Evolutionary conservation across 1,140 invertebrate species (phyloP), one percentile per base, ranked within the genome.

Genomic region (Matsumurasca onukii): DNA sequence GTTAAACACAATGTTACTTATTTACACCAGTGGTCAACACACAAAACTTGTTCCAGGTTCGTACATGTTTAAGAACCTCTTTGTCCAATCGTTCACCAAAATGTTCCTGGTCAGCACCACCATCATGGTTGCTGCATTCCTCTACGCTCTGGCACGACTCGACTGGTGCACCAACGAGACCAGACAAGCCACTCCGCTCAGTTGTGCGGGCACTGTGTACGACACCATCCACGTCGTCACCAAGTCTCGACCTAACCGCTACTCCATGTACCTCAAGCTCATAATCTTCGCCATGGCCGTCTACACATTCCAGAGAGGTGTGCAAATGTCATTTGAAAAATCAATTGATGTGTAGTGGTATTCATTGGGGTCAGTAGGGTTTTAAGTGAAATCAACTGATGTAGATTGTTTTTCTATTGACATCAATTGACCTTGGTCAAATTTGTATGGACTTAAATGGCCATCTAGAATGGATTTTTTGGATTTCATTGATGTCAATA

Each of bases 221-320:
- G 80, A 84, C 15, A 90, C 89, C 0, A 49, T 87, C 0, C 77
- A 76, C 5, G 88, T 88, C 0, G 68, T 91, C 9, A 77, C 79
- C 0, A 88, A 84, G 69, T 76, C 73, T 12, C 80, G 90, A 31
- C 62, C 76, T 0, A 79, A 82, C 2, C 81, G 84, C 63, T 76
- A 83, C 17, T 81, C 88, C 66, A 71, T 82, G n/a, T 87, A 86
- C 67, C 77, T 92, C 2, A 82, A 86, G 75, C 79, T 90, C 5
- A 73, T 91, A 0, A 80, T 92, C 1, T 70, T 88, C 9, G 83
- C 86, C 3, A 91, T 91, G 89, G 84, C 83, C 0, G 79, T 91
- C 13, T 92, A 92, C 73, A 89, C 89, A 49, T 91, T 92, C 71
- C 90, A 92, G 78, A 83, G 90, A 75, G 83, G 83, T 84, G 71